phyloP scores from a whole-genome alignment of 2,113 vertebrate genomes.

The Bubalus kerabau region DNA sequence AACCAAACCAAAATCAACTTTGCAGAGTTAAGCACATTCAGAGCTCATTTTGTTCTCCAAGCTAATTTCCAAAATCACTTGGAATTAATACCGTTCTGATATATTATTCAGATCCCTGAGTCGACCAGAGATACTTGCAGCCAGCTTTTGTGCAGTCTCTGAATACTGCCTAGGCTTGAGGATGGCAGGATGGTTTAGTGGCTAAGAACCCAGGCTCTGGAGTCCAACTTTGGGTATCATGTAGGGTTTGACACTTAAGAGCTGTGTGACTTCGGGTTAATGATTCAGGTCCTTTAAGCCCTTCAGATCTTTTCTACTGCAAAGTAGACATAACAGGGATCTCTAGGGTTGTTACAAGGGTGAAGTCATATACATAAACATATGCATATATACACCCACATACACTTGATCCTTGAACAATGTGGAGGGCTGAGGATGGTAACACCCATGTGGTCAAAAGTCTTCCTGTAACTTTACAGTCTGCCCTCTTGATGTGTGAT shows the following conservation, averaged over 20 bases:
- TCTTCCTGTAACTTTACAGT: background rate
- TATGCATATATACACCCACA: no score
- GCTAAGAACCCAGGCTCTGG: background rate
- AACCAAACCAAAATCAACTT: background rate
- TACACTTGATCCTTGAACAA: background rate
- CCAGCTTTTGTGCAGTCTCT: background rate
- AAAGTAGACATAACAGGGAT: background rate
- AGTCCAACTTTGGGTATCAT: background rate
- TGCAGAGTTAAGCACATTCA: background rate
- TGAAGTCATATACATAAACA: background rate
- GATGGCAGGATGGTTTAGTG: background rate
- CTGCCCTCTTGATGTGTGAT: background rate
- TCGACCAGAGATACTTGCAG: background rate
- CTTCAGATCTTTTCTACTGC: background rate
- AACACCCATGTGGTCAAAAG: background rate
- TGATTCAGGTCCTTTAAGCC: background rate
- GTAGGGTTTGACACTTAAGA: background rate
- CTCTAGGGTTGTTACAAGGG: background rate
- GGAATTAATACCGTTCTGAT: constrained; percentile 17
- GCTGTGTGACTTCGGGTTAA: background rate
- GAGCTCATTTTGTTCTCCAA: background rate
- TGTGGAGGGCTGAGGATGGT: background rate
- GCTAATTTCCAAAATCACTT: constrained; percentile 17
- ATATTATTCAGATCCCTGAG: constrained; percentile 17
- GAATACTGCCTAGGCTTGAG: background rate